These are phyloP conservation scores for Murina feae DNA, from an alignment of 2,113 vertebrate species.

Conservation along the genomic window DNA sequence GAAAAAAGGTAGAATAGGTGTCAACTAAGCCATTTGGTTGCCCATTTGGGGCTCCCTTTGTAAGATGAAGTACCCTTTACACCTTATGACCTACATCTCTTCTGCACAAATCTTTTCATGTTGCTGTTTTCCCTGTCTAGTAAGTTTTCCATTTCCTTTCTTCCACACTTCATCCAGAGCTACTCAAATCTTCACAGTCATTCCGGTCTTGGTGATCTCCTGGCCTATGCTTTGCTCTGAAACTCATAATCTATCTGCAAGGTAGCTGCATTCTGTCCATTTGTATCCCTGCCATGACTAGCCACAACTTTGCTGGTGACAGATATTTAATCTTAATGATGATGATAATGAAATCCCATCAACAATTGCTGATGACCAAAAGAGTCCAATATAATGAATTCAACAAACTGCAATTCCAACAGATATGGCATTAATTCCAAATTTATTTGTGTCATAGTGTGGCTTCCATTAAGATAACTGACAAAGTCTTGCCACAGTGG, in stretches of 20 bases:
- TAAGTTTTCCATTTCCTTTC: neutral
- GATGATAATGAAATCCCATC: neutral
- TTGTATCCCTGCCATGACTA: neutral
- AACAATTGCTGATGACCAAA: neutral
- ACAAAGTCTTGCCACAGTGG: neutral
- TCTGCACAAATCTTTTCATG: neutral
- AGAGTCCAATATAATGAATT: neutral
- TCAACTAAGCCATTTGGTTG: neutral
- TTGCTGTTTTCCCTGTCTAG: neutral
- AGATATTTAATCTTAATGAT: conserved; percentile 2
- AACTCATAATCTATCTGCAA: neutral
- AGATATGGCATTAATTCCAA: neutral
- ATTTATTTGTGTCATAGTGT: neutral
- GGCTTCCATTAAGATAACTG: neutral
- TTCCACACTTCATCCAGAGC: neutral
- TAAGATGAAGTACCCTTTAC: neutral
- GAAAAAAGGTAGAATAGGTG: neutral
- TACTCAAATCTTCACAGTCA: neutral
- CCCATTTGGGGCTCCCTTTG: neutral
- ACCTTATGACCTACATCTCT: no score
- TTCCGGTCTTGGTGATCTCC: neutral
- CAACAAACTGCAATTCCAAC: neutral
- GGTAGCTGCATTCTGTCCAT: neutral
- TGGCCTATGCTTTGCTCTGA: neutral
- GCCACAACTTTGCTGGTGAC: neutral